Percentiles rank a stretch among this genome's conserved stretches.
phyloP scores from a whole-genome alignment of 2,797 vertebrate species.

The Mus caroli region DNA sequence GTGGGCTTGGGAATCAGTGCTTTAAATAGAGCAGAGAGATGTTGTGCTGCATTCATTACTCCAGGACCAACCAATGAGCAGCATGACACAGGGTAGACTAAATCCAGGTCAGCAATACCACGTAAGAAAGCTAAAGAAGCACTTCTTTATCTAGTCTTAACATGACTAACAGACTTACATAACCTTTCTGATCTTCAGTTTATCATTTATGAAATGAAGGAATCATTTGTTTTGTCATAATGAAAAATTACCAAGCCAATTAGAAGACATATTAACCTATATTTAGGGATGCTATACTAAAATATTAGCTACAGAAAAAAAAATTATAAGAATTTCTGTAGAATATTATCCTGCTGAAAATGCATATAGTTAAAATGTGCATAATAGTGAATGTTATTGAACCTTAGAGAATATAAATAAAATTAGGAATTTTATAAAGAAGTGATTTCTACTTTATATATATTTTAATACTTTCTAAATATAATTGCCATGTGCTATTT shows the following conservation, averaged over 20 bases:
- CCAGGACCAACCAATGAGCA: not conserved
- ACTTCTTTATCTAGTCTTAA: not conserved
- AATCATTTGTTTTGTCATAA: conserved; percentile 17
- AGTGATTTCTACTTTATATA: not conserved
- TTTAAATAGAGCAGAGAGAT: not conserved
- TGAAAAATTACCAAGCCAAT: conserved; percentile 12
- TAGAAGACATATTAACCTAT: not conserved
- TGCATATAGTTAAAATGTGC: not conserved
- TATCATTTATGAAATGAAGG: conserved; percentile 50
- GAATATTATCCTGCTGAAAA: not conserved
- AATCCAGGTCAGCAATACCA: not conserved
- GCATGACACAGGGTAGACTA: not conserved
- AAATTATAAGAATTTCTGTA: not conserved
- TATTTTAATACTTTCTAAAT: conserved; percentile 36
- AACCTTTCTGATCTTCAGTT: conserved; percentile 2
- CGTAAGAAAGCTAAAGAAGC: conserved; percentile 2
- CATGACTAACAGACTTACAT: conserved; percentile 12
- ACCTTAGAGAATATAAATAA: conserved; percentile 36
- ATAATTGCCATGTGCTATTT: not conserved
- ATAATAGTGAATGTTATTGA: not conserved
- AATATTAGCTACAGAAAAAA: conserved; percentile 34
- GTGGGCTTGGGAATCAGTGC: not conserved
- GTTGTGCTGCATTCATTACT: not conserved
- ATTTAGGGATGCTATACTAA: not conserved
- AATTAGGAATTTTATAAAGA: not conserved